phyloP scores from a whole-genome alignment of 2,113 vertebrate species.

The Macroglossus sobrinus region DNA sequence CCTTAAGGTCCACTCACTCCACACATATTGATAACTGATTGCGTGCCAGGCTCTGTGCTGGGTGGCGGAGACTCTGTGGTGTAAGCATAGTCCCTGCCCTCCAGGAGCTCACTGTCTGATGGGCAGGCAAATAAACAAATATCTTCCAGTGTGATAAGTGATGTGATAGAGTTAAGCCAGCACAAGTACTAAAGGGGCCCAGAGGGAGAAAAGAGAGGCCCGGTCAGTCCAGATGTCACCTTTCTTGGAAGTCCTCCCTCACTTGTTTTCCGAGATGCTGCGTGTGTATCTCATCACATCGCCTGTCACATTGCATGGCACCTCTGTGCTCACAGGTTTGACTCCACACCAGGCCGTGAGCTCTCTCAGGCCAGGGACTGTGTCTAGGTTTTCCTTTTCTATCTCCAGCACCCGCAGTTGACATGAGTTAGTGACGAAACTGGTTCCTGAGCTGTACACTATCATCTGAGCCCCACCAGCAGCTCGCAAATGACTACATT shows the following conservation, averaged over 20 bases:
- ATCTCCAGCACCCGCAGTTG: neutral
- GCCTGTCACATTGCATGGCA: neutral
- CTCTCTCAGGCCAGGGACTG: neutral
- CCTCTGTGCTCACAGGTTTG: neutral
- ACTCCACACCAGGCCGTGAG: neutral
- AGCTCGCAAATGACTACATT: neutral
- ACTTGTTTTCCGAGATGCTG: neutral
- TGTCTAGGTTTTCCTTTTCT: neutral
- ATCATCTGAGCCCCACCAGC: no score
- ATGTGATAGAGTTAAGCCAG: neutral
- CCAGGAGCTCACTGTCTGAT: no score
- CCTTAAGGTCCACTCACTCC: neutral
- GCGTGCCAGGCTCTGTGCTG: neutral
- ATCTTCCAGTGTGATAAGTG: neutral
- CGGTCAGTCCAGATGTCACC: neutral
- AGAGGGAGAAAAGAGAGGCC: neutral
- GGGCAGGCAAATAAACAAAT: neutral
- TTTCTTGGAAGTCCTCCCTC: neutral
- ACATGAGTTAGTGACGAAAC: neutral
- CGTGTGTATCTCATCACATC: neutral
- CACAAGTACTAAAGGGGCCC: neutral
- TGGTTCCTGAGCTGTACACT: neutral
- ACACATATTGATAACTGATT: neutral
- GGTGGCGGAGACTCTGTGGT: neutral
- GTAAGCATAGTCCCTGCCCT: neutral